Evolutionary conservation across 2,888 invertebrate genomes (phyloP).

Genomic region (Microplitis manilae): DNA sequence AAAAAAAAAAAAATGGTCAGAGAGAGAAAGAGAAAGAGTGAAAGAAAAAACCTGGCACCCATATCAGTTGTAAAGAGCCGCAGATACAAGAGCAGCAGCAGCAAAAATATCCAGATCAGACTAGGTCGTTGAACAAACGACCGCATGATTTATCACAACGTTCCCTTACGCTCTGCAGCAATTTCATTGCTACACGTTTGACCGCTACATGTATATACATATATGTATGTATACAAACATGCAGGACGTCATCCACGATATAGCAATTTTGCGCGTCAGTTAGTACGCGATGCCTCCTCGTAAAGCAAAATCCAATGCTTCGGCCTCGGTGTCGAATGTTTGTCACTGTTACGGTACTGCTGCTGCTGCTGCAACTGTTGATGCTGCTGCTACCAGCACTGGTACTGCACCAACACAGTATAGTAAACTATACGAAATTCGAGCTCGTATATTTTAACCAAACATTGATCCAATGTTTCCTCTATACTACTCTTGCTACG

Average conservation of each 20-base stretch:
- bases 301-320: conserved; percentile 43
- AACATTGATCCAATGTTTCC: conserved; percentile 40
- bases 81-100: conserved; percentile 23
- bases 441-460: conserved; percentile 39
- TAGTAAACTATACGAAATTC: conserved; percentile 30
- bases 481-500: conserved; percentile 30
- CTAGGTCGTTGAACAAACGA: conserved; percentile 47
- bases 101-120: conserved; percentile 34
- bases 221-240: conserved; percentile 11
- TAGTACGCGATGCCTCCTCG: conserved; percentile 40
- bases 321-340: conserved; percentile 40
- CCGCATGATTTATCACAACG: conserved; percentile 51
- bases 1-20: background rate
- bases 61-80: conserved; percentile 33
- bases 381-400: background rate
- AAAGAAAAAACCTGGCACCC: conserved; percentile 21
- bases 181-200: conserved; percentile 43
- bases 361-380: conserved; percentile 8
- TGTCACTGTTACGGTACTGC: conserved; percentile 31
- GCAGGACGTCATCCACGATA: conserved; percentile 33
- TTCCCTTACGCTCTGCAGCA: conserved; percentile 41
- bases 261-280: conserved; percentile 42
- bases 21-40: conserved; percentile 11
- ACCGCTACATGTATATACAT: conserved; percentile 16
- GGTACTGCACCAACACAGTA: background rate